Base-by-base conservation (phyloP, 1,140 invertebrate genomes). In the Drosophila grimshawi region DNA sequence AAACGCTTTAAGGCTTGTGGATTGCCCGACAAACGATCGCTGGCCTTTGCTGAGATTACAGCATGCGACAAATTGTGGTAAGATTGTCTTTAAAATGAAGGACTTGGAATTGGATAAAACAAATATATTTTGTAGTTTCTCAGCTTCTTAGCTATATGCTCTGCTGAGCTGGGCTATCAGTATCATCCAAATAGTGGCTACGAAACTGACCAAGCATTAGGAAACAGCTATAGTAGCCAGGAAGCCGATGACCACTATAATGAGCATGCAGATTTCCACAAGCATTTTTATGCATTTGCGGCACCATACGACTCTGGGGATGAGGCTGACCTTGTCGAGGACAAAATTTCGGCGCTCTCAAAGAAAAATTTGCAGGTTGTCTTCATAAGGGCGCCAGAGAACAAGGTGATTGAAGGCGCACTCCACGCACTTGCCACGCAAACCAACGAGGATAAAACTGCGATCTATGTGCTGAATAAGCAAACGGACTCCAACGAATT, bases 391-490 rank as follows among this genome's bases (percentile, higher is more conserved):
- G 81, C 83, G 3, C 91, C 91, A 4, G 91, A 92, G 55, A 92
- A 92, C 55, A 89, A 81, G 41, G 86, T 71, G 1, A 72, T 92
- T 2, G 78, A 78, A 43, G 74, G 89, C 30, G 91, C 91, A 3
- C 74, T 89, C 0, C 77, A 76, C 35, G 78, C 80, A 0, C 41
- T 91, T 56, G 81, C 85, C 27, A 92, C 86, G 56, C 90, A 92
- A 43, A 80, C 61, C 59, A 80, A 27, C 45, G 88, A 92, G 57
- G 85, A 92, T 33, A 83, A 83, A 55, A 92, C 91, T 6, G 90
- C 85, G 19, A 92, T 92, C 43, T 92, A 85, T 48, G 90, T 92
- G 51, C 67, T 92, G 5, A 91, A 92, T 60, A 92, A 92, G 57
- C 91, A 92, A 37, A 76, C 85, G 62, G 90, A 92, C 41, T 57